These are phyloP conservation scores for Mormyrus lacerda DNA, from an alignment of 2,113 vertebrate species.

Conservation along the genomic window DNA sequence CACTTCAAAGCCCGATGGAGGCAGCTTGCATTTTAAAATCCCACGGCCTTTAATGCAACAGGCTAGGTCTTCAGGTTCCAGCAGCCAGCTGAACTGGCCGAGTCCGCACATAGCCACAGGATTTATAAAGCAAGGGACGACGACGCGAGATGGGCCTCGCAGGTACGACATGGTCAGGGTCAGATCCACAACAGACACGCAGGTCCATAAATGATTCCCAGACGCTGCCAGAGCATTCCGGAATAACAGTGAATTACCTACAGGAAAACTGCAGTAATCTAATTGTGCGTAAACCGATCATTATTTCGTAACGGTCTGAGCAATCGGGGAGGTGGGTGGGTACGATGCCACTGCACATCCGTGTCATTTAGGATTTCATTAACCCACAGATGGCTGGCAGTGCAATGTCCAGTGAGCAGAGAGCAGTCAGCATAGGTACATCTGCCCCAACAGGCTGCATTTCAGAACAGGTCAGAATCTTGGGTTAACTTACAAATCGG, in stretches of 20 bases:
- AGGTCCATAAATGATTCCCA: constrained; percentile 33
- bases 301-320: constrained; percentile 17
- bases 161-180: background rate
- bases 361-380: constrained; percentile 7
- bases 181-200: background rate
- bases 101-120: background rate
- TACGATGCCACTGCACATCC: background rate
- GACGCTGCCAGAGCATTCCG: constrained; percentile 8
- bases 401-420: background rate
- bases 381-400: background rate
- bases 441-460: background rate
- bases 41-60: background rate
- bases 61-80: background rate
- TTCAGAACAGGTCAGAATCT: background rate
- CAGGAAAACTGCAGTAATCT: constrained; percentile 20
- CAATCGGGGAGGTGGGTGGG: background rate
- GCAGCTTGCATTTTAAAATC: background rate
- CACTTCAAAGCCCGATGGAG: background rate
- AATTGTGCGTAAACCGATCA: constrained; percentile 20
- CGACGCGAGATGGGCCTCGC: background rate
- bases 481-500: constrained; percentile 80
- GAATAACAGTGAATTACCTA: constrained; percentile 18
- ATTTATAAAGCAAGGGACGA: background rate
- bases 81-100: background rate
- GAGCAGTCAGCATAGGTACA: background rate